Base-by-base conservation (phyloP, 1,140 invertebrate species). In the Polypedilum pembai region DNA sequence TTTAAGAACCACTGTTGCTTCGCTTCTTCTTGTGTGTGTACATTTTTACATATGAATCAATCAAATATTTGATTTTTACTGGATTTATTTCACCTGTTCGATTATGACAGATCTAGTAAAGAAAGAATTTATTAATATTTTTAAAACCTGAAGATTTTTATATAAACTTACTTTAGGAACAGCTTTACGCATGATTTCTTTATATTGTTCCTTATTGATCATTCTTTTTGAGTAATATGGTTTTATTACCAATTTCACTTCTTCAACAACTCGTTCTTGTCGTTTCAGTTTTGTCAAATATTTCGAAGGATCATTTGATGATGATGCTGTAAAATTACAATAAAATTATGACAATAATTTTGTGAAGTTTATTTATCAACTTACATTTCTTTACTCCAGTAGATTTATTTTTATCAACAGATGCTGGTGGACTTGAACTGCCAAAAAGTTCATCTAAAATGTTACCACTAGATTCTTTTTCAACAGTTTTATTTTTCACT, bases 121-220 rank as follows among this genome's bases (percentile, higher is more conserved):
- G 17, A 15, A 66, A 73, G 8, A 76, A 40, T 72, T 45, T 72
- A 41, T 66, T 33, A 33, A 33, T 33, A 33, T 33, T 33, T 33
- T 3, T 73, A 40, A 17, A 66, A 17, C 3, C 18, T 17, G 18
- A n/a, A 66, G 1, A 66, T 18, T 18, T 18, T 18, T n/a, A 15
- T 65, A 7, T n/a, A 18, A 74, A 74, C 75, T 81, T 85, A 98
- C 96, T 90, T 99, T 99, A 78, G 95, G 95, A 78, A 99, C 96
- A 84, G 94, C 91, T 86, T 94, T 92, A 78, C 95, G 88, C 85
- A 99, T 89, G 78, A 99, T 98, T 80, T 98, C 94, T 85, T 98
- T 99, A 84, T 98, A 98, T 83, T 98, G 93, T 40, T 98, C 95
- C 84, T 99, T 99, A 73, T 88, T 92, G 73, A 99, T 92, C 79